Evolutionary conservation across 2,797 vertebrate genomes (phyloP), one percentile per base, ranked within the genome.

Genomic region (Anguilla pacifica): DNA sequence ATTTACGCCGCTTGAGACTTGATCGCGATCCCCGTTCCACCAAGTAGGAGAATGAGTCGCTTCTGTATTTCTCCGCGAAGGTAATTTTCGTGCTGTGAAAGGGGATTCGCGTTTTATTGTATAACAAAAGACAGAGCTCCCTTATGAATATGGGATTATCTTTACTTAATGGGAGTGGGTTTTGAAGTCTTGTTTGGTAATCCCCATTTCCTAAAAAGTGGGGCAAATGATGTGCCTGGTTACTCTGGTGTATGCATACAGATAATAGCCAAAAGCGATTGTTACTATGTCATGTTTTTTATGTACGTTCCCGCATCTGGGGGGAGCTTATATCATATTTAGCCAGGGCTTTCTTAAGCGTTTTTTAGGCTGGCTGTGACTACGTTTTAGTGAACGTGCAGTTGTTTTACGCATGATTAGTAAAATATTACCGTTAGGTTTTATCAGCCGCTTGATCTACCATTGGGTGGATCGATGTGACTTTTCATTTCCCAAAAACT

Each of bases 121-220:
- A 83, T 83, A 83, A 55, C 82, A 83, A 53, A 31, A 31, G 49
- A 28, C 51, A 28, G 82, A 53, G 53, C 22, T 55, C 25, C 53
- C 82, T 57, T 57, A 28, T 55, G 49, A 83, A 31, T 83, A 15
- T 55, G 77, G 39, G 77, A 81, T 83, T 83, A 83, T 83, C 15
- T 43, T 83, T 83, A 13, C n/a, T 83, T 31, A 28, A 53, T 57
- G 82, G n/a, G 82, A 83, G n/a, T 83, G 49, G 49, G 25, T 83
- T 83, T 57, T 28, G 51, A 57, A 57, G n/a, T 83, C n/a, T 49
- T 83, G 51, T 55, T 81, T 31, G 82, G 13, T 55, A 83, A 57
- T 83, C 49, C 82, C 17, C 13, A 83, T 83, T 83, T 53, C 53
- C 82, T 28, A n/a, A 55, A 55, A 57, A 83, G 82, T 83, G 82